These are phyloP conservation scores for Eulemur rufifrons DNA, from an alignment of 2,113 vertebrate genomes.

Conservation along the genomic window DNA sequence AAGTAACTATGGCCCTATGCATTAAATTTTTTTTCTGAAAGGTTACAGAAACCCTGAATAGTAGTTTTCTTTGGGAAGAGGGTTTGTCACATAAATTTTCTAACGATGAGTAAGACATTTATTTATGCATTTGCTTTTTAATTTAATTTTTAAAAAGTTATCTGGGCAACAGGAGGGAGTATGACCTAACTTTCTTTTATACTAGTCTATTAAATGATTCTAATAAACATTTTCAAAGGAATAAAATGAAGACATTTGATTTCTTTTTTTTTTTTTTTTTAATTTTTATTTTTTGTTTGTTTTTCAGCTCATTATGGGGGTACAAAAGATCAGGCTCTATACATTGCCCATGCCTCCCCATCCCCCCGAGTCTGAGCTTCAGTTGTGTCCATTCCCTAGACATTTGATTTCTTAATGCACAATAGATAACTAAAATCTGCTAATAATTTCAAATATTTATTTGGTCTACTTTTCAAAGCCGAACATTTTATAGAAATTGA, in stretches of 20 bases:
- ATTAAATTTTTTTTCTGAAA: background rate
- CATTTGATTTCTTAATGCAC: background rate
- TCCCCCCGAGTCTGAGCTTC: too few species aligned
- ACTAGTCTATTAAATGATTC: background rate
- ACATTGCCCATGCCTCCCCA: too few species aligned
- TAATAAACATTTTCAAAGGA: background rate
- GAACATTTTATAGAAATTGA: background rate
- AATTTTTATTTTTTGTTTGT: too few species aligned
- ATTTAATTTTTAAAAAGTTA: conserved; percentile 13
- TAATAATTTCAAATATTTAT: background rate
- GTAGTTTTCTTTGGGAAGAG: background rate
- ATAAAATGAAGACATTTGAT: background rate
- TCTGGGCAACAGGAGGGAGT: background rate
- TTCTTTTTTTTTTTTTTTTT: background rate
- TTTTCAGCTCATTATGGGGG: too few species aligned
- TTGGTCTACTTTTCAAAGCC: conserved; percentile 28
- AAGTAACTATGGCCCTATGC: background rate
- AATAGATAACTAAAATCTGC: background rate
- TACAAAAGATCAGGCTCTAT: too few species aligned
- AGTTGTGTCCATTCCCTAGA: background rate
- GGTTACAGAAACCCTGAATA: background rate
- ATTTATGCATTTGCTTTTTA: background rate
- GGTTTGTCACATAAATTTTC: background rate
- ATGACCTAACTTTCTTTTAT: background rate
- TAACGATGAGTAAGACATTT: background rate